Base-by-base conservation (phyloP, 2,113 vertebrate genomes). In the Oncorhynchus tshawytscha region DNA sequence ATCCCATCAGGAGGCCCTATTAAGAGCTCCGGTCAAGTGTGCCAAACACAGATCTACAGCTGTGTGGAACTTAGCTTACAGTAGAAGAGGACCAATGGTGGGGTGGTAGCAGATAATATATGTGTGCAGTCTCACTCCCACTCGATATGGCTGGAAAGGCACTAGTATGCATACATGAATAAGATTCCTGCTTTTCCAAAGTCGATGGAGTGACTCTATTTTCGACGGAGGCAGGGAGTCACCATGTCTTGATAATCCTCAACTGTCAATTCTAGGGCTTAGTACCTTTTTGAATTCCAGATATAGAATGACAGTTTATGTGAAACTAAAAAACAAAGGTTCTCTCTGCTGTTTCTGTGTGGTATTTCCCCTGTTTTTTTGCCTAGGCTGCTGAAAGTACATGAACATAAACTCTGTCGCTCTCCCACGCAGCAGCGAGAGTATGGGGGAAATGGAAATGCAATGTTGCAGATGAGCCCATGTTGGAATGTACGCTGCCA, bases 21-120 rank as follows among this genome's bases (percentile, higher is more conserved):
- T 84, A 87, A 76, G 73, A 84, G 80, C 67, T 48, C 59, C 69
- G 76, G 71, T 78, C 78, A 81, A 73, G 74, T 70, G 62, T 71
- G 67, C 20, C 74, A 77, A 80, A 82, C 78, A 74, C 76, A 80
- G 71, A 64, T 62, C 74, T 75, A 76, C 72, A 76, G 71, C 73
- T 75, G 60, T 75, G 59, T 75, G 72, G 82, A 75, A 77, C 45
- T 67, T 64, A 24, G 29, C 22, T 25, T 5, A 45, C 39, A 45
- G 39, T 49, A 18, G 6, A 22, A 64, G 60, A 64, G n/a, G 16
- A 18, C 12, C 54, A 4, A 54, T 4, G 51, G 51, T 54, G 13
- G 16, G 51, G 16, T n/a, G 1, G 49, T 67, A 27, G 15, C 45
- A n/a, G 51, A 73, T 70, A 71, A 73, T 39, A 60, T 66, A n/a